Percentiles rank a stretch among this genome's conserved stretches.
Conservation (phyloP, 1,140 invertebrate species). For the Propsilocerus akamusi region DNA sequence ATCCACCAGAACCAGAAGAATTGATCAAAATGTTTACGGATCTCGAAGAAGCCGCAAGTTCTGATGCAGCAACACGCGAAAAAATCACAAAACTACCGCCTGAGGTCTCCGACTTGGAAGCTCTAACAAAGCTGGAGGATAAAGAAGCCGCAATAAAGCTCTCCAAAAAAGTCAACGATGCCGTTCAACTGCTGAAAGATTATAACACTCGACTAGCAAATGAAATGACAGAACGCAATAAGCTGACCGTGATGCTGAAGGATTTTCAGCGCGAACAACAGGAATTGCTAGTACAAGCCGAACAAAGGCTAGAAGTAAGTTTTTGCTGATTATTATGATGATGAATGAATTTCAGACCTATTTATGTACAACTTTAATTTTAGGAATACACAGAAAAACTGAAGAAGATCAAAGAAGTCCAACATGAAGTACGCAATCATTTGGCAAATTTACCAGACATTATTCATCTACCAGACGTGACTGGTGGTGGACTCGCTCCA, state of each 20-base stretch:
- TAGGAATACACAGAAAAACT: slow-evolving; percentile 79
- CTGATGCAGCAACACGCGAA: slow-evolving; percentile 79
- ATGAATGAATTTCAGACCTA: slow-evolving; percentile 8
- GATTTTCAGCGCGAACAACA: slow-evolving; percentile 75
- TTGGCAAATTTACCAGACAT: slow-evolving; percentile 84
- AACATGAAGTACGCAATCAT: slow-evolving; percentile 77
- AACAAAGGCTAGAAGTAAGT: slow-evolving; percentile 64
- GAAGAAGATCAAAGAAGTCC: slow-evolving; percentile 62
- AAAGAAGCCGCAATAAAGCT: slow-evolving; percentile 20
- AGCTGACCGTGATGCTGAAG: slow-evolving; percentile 64
- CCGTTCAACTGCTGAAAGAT: slow-evolving; percentile 63
- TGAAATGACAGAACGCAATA: slow-evolving; percentile 76
- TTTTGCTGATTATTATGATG: not conserved
- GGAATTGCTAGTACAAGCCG: slow-evolving; percentile 64
- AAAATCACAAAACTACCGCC: slow-evolving; percentile 83
- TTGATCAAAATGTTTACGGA: slow-evolving; percentile 66
- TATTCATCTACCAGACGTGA: slow-evolving; percentile 74
- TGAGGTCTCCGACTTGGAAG: slow-evolving; percentile 80
- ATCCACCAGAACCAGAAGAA: slow-evolving; percentile 78
- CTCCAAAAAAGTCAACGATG: slow-evolving; percentile 47
- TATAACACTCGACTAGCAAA: slow-evolving; percentile 72
- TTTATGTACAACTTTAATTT: slow-evolving; percentile 36
- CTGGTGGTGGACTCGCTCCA: slow-evolving; percentile 62
- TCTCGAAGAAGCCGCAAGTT: slow-evolving; percentile 83
- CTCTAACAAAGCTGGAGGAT: slow-evolving; percentile 65